Conservation (phyloP, 2,888 invertebrate genomes). For the Lordiphosa fenestrarum region DNA sequence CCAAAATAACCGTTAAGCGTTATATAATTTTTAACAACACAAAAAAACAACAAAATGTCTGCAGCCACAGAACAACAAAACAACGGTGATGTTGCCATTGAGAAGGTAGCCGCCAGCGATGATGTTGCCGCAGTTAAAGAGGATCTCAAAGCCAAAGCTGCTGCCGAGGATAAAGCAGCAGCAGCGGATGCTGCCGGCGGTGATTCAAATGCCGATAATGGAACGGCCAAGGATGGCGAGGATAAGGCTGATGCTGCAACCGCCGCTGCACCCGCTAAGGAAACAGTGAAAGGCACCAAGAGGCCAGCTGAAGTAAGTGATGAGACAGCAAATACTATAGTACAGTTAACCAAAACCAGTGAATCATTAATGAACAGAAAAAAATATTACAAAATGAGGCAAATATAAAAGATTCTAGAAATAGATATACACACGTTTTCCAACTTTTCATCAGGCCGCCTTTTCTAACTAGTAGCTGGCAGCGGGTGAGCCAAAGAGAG, state of each 20-base stretch:
- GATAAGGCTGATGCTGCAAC: conserved; percentile 72
- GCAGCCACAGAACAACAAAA: conserved; percentile 85
- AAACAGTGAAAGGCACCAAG: conserved; percentile 88
- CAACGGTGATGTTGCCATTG: conserved; percentile 88
- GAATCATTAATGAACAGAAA: conserved; percentile 44
- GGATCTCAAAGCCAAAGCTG: conserved; percentile 79
- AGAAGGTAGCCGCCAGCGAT: conserved; percentile 84
- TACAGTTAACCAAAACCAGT: conserved; percentile 24
- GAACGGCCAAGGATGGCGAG: conserved; percentile 64
- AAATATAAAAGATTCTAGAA: conserved; percentile 56
- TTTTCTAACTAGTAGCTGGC: conserved; percentile 31
- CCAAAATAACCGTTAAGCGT: conserved; percentile 57
- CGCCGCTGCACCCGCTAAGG: conserved; percentile 84
- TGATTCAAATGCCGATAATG: conserved; percentile 76
- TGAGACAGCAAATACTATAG: neutral
- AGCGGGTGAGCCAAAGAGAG: conserved; percentile 9
- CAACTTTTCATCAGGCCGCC: conserved; percentile 32
- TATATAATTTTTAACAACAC: conserved; percentile 60
- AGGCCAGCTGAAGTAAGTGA: conserved; percentile 89
- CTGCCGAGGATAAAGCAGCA: conserved; percentile 66
- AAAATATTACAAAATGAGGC: conserved; percentile 40
- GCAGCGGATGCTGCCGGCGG: conserved; percentile 61
- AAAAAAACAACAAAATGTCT: conserved; percentile 83
- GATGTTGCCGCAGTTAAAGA: conserved; percentile 79
- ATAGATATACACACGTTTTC: conserved; percentile 73